Conservation (phyloP, 2,797 vertebrate genomes). For the Peromyscus melanophrys region DNA sequence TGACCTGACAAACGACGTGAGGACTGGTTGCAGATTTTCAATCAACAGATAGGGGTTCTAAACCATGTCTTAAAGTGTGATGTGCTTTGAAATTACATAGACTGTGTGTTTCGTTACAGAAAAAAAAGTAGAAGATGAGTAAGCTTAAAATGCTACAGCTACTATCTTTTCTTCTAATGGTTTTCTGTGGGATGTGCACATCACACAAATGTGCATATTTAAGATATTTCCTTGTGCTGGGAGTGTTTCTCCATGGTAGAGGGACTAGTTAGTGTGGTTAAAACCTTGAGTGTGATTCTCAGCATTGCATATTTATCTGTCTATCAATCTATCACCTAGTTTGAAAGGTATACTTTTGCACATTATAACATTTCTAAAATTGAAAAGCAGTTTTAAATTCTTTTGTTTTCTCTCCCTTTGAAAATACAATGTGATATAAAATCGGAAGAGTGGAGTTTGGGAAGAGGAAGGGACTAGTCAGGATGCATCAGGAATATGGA, state of each 20-base stretch:
- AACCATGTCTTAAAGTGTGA: constrained; percentile 8
- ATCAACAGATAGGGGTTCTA: constrained; percentile 9
- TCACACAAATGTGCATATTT: background rate
- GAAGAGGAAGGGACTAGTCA: too few relatives aligned
- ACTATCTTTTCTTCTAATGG: constrained; percentile 8
- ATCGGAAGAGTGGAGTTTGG: too few relatives aligned
- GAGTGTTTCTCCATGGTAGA: background rate
- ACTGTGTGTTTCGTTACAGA: background rate
- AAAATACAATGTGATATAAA: too few relatives aligned
- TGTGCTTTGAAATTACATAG: constrained; percentile 50
- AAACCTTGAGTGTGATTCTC: background rate
- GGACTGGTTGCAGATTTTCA: constrained; percentile 35
- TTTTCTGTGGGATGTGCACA: background rate
- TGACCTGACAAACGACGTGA: constrained; percentile 36
- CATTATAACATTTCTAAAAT: constrained; percentile 63
- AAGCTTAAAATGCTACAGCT: background rate
- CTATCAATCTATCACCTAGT: background rate
- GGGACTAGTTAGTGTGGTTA: background rate
- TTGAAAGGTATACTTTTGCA: constrained; percentile 13
- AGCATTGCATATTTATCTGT: background rate
- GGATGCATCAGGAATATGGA: too few relatives aligned
- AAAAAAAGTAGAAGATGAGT: constrained; percentile 49
- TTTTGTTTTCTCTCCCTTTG: background rate
- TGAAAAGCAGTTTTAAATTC: constrained; percentile 23
- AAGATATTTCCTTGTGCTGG: background rate